Percentiles rank a stretch among this genome's conserved stretches.
Evolutionary conservation across 1,140 invertebrate species (phyloP).

Genomic region (Drosophila kikkawai): DNA sequence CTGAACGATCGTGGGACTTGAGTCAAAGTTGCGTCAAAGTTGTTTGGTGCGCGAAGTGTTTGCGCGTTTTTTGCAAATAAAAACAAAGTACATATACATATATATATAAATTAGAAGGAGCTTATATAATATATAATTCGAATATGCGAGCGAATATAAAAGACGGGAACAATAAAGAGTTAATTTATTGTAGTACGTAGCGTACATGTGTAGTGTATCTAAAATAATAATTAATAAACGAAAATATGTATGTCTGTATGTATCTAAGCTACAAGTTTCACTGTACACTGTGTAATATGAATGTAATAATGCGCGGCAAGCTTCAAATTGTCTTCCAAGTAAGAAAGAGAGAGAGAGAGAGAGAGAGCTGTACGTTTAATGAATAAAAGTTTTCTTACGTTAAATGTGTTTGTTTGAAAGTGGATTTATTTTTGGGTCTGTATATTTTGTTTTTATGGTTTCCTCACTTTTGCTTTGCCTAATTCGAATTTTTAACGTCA

Average conservation of each 20-base stretch:
- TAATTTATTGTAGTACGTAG: constrained; percentile 78
- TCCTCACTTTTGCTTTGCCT: no score
- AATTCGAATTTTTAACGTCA: background rate
- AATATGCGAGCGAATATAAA: constrained; percentile 14
- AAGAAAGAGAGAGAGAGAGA: constrained; percentile 7
- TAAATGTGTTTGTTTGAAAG: constrained; percentile 11
- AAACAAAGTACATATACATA: constrained; percentile 1
- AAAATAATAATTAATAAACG: constrained; percentile 53
- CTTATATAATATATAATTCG: constrained; percentile 26
- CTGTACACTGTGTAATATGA: constrained; percentile 53
- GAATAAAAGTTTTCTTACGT: constrained; percentile 71
- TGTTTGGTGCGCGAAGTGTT: constrained; percentile 61
- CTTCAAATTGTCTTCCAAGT: constrained; percentile 74
- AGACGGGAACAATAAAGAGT: constrained; percentile 68
- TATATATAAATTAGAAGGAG: constrained; percentile 8
- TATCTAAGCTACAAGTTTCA: constrained; percentile 50
- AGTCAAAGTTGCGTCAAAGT: constrained; percentile 68
- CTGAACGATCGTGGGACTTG: constrained; percentile 54
- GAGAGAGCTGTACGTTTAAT: constrained; percentile 50
- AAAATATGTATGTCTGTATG: constrained; percentile 53
- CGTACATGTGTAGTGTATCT: constrained; percentile 67
- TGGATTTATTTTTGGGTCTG: no score
- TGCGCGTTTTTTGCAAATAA: constrained; percentile 40
- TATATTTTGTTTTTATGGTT: no score
- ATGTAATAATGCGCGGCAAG: constrained; percentile 61